phyloP scores from a whole-genome alignment of 2,113 vertebrate genomes.

The Himantopus leucocephalus region DNA sequence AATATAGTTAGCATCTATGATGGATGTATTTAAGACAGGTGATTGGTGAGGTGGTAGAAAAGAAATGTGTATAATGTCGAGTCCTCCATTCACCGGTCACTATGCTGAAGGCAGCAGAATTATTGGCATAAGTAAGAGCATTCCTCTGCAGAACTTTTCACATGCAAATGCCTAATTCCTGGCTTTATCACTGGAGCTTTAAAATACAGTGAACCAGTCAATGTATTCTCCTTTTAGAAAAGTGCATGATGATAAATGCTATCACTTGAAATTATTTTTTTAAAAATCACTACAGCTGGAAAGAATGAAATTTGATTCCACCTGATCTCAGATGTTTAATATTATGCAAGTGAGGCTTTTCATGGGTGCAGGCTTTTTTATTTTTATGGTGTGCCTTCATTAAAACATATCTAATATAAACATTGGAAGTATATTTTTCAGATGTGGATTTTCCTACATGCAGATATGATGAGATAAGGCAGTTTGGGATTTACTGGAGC shows the following conservation, averaged over 20 bases:
- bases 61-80: neutral
- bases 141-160: constrained; percentile 18
- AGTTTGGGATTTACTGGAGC: neutral
- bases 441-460: neutral
- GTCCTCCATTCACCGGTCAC: neutral
- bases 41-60: neutral
- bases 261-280: neutral
- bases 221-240: neutral
- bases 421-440: neutral
- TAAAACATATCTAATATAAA: neutral
- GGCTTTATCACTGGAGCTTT: neutral
- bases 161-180: neutral
- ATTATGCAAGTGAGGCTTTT: neutral
- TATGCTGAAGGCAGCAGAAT: neutral
- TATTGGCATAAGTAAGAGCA: neutral
- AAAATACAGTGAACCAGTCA: neutral
- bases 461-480: neutral
- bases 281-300: neutral
- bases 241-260: constrained; percentile 21
- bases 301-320: constrained; percentile 38
- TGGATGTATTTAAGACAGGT: neutral
- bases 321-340: neutral
- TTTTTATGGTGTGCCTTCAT: neutral
- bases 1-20: neutral
- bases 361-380: neutral